Evolutionary conservation across 2,888 invertebrate genomes (phyloP).

Genomic region (Synanthedon myopaeformis): DNA sequence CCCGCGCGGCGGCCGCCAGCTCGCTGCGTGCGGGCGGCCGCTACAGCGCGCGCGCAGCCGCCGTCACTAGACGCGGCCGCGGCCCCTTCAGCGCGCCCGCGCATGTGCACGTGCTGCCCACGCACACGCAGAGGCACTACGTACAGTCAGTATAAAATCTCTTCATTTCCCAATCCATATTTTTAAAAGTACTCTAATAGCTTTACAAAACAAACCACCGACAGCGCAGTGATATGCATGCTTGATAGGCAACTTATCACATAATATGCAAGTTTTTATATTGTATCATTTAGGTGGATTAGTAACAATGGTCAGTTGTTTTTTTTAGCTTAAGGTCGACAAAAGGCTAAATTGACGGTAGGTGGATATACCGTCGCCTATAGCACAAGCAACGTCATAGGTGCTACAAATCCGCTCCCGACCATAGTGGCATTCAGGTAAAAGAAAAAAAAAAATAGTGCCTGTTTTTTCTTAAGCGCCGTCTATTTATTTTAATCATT

Average conservation of each 20-base stretch:
- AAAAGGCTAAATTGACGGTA: no score
- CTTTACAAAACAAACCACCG: not conserved
- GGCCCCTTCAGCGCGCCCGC: constrained; percentile 89
- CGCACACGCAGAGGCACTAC: constrained; percentile 56
- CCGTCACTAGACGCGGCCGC: constrained; percentile 86
- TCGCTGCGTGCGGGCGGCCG: constrained; percentile 87
- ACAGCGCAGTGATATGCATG: not conserved
- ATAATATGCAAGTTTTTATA: not conserved
- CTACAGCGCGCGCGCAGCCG: constrained; percentile 91
- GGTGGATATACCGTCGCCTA: no score
- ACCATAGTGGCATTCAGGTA: no score
- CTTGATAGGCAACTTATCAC: not conserved
- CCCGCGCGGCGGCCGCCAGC: constrained; percentile 89
- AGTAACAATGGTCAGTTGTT: no score
- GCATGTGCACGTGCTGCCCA: constrained; percentile 78
- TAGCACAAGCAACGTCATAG: no score
- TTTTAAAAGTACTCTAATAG: not conserved
- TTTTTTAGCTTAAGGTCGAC: no score
- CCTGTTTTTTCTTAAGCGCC: no score
- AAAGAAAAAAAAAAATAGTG: no score
- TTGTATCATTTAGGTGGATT: no score
- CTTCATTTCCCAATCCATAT: not conserved
- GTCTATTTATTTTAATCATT: no score
- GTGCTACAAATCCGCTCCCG: no score
- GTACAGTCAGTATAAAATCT: constrained; percentile 44